Evolutionary conservation across 2,113 vertebrate genomes (phyloP).

Genomic region (Trematocara nigrifrons): DNA sequence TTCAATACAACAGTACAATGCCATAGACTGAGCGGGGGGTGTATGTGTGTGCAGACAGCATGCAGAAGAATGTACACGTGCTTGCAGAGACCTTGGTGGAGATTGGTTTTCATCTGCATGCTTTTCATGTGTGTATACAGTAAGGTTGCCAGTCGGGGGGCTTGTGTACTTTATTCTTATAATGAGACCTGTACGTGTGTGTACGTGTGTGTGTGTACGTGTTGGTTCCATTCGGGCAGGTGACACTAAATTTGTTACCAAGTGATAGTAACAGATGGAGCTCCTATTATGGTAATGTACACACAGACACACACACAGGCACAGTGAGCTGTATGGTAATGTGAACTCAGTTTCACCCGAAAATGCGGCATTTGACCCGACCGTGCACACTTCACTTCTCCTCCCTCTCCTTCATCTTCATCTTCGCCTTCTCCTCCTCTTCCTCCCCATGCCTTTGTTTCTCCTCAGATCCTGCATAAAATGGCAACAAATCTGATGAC

Average conservation of each 20-base stretch:
- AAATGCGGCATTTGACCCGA: slow-evolving; percentile 83
- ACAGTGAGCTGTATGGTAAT: slow-evolving; percentile 81
- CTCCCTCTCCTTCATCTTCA: slow-evolving; percentile 2
- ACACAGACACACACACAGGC: neutral
- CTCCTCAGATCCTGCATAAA: neutral
- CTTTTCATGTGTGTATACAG: neutral
- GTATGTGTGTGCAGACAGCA: neutral
- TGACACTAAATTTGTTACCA: slow-evolving; percentile 64
- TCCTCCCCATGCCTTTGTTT: neutral
- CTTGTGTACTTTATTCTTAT: slow-evolving; percentile 47
- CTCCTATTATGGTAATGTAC: slow-evolving; percentile 18
- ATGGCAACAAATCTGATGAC: neutral
- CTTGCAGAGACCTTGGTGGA: neutral
- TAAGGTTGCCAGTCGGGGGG: slow-evolving; percentile 15
- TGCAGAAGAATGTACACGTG: neutral
- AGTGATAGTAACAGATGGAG: slow-evolving; percentile 73
- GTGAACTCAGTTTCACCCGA: slow-evolving; percentile 96
- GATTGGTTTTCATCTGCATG: neutral
- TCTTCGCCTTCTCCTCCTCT: neutral
- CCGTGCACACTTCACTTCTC: slow-evolving; percentile 77
- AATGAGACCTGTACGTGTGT: slow-evolving; percentile 7
- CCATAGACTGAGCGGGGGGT: neutral
- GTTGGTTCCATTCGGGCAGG: slow-evolving; percentile 38
- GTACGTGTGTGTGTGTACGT: neutral
- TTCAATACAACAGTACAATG: neutral